Evolutionary conservation across 1,140 invertebrate species (phyloP).

Genomic region (Gonatopus flavifemur): DNA sequence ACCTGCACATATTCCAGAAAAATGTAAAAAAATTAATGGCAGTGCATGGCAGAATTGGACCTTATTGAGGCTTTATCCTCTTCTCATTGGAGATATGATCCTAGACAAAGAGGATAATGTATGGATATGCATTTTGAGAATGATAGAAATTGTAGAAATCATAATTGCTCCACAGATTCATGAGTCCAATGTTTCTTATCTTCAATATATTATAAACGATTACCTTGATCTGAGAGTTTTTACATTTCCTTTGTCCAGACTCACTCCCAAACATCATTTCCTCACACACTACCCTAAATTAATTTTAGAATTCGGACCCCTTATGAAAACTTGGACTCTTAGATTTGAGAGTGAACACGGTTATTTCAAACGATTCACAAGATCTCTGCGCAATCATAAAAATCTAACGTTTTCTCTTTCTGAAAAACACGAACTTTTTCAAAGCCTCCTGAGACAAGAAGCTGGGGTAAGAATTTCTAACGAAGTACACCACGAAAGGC

Average conservation of each 20-base stretch:
- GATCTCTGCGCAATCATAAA: not conserved
- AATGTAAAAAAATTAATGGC: not conserved
- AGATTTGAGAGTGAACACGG: no score
- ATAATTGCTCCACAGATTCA: no score
- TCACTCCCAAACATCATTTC: constrained; percentile 17
- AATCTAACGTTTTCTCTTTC: not conserved
- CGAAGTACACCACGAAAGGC: no score
- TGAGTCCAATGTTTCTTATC: constrained; percentile 15
- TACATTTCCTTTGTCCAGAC: not conserved
- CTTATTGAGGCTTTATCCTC: constrained; percentile 22
- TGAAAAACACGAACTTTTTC: no score
- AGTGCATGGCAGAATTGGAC: not conserved
- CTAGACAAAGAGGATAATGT: constrained; percentile 14
- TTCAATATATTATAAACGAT: no score
- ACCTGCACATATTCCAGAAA: not conserved
- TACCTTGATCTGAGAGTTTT: constrained; percentile 2
- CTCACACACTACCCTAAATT: no score
- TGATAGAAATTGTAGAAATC: no score
- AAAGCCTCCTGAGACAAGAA: not conserved
- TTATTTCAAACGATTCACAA: not conserved
- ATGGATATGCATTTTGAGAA: constrained; percentile 11
- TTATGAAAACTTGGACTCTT: no score
- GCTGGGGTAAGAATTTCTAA: not conserved
- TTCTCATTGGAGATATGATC: no score
- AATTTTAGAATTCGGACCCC: no score